A percentile compares a stretch with the other conserved stretches of the same genome.
Conservation (phyloP, 2,888 invertebrate genomes). For the Heterodera filipjevi region DNA sequence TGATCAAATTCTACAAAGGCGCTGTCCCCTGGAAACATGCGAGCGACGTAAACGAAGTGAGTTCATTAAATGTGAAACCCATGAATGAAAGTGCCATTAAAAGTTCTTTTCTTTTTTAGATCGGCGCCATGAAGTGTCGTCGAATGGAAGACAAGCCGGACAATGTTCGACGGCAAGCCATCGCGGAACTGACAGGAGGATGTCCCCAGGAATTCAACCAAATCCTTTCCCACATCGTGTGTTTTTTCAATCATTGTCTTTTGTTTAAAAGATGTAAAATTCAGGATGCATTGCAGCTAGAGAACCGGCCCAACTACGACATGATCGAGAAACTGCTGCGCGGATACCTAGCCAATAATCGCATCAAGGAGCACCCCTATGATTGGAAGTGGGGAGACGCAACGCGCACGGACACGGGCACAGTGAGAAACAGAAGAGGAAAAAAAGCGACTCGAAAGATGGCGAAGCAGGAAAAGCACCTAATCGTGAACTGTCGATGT, state of each 20-base stretch:
- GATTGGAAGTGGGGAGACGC: not conserved
- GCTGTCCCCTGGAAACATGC: conserved; percentile 47
- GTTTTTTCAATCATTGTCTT: not conserved
- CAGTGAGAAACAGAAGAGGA: too few relatives aligned
- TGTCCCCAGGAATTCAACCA: not conserved
- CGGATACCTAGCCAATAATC: not conserved
- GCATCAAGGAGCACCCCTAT: not conserved
- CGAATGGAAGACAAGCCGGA: not conserved
- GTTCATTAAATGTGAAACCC: not conserved
- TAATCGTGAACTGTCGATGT: too few relatives aligned
- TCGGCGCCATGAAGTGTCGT: not conserved
- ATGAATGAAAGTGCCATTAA: not conserved
- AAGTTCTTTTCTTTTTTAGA: not conserved
- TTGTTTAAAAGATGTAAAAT: not conserved
- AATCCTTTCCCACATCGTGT: not conserved
- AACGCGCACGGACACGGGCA: too few relatives aligned
- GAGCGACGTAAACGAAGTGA: not conserved
- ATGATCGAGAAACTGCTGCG: not conserved
- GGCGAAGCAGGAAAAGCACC: too few relatives aligned
- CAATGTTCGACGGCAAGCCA: not conserved
- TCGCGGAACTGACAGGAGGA: not conserved
- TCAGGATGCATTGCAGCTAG: not conserved
- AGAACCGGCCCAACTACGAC: not conserved
- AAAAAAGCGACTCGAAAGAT: too few relatives aligned
- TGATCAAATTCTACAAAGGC: conserved; percentile 44